A percentile compares a stretch with the other conserved stretches of the same genome.
Conservation (phyloP, 2,888 invertebrate species). For the Anorthoa munda region DNA sequence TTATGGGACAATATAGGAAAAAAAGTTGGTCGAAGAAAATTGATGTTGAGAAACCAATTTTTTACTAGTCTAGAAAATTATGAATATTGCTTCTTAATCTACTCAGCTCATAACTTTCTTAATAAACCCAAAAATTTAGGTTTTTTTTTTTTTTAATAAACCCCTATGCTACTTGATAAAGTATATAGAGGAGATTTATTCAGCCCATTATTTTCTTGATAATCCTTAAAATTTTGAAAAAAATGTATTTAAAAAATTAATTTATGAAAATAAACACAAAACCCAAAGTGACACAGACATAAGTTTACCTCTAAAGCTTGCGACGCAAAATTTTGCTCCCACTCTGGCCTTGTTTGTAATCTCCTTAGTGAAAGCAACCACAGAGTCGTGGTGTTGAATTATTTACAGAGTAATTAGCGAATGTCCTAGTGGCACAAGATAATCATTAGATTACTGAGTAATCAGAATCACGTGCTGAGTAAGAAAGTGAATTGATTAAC, state of each 20-base stretch:
- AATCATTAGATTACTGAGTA: not conserved
- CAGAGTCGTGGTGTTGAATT: constrained; percentile 35
- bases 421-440: not conserved
- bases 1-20: too few relatives aligned
- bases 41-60: too few relatives aligned
- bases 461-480: not conserved
- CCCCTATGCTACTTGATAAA: too few relatives aligned
- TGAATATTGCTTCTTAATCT: too few relatives aligned
- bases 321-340: constrained; percentile 17
- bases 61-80: too few relatives aligned
- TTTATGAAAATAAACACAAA: not conserved
- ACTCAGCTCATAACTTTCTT: too few relatives aligned
- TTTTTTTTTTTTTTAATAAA: too few relatives aligned
- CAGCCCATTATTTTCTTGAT: too few relatives aligned
- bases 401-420: constrained; percentile 48
- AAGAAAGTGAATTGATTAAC: not conserved
- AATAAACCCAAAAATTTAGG: too few relatives aligned
- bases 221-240: too few relatives aligned
- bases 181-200: too few relatives aligned
- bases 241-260: not conserved
- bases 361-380: constrained; percentile 15
- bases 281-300: not conserved
- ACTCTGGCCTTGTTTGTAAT: constrained; percentile 21
- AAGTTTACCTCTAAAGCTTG: not conserved
- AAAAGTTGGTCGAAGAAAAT: too few relatives aligned